phyloP scores from a whole-genome alignment of 2,888 invertebrate species.

The Polyploca ridens region DNA sequence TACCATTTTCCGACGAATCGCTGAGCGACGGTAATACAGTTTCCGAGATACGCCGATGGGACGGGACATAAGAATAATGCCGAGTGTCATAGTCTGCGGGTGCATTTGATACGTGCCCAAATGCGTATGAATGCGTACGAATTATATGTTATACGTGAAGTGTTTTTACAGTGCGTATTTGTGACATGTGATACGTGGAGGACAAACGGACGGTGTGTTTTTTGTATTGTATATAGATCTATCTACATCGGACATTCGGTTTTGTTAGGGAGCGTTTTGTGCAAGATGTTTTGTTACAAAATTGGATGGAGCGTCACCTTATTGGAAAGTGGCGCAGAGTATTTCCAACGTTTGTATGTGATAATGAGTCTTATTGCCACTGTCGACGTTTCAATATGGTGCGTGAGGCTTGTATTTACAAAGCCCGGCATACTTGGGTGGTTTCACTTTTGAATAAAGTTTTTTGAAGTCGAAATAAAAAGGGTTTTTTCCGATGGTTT shows the following conservation, averaged over 20 bases:
- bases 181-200: constrained; percentile 8
- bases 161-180: constrained; percentile 23
- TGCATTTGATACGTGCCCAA: constrained; percentile 34
- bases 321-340: too few species aligned
- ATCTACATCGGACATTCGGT: background rate
- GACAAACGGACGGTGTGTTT: constrained; percentile 17
- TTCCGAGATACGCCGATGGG: too few species aligned
- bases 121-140: background rate
- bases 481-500: too few species aligned
- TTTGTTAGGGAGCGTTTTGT: background rate
- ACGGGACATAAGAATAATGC: constrained; percentile 25
- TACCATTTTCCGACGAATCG: too few species aligned
- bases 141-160: constrained; percentile 11
- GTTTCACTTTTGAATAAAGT: too few species aligned
- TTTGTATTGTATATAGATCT: background rate
- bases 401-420: too few species aligned
- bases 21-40: too few species aligned
- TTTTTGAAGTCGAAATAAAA: too few species aligned
- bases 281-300: background rate
- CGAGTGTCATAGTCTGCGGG: constrained; percentile 78
- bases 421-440: too few species aligned
- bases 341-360: too few species aligned
- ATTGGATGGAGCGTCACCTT: background rate
- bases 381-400: too few species aligned
- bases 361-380: too few species aligned